Conservation (phyloP, 2,113 vertebrate species). For the Anhinga rufa region DNA sequence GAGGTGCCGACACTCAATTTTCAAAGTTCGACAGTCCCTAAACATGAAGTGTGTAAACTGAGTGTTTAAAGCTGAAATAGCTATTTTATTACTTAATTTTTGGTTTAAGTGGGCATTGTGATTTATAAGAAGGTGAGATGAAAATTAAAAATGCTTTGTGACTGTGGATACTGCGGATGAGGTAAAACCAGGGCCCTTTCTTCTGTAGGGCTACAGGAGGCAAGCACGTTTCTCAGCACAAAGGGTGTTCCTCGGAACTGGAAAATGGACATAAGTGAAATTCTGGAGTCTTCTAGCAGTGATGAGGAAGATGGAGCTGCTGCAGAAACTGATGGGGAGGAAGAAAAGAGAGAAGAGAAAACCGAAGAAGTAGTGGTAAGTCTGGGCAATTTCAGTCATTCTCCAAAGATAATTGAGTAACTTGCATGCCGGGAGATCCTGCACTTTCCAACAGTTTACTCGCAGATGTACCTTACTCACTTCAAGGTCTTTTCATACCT, state of each 20-base stretch:
- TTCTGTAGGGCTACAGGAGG: conserved; percentile 80
- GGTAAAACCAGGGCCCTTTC: conserved; percentile 29
- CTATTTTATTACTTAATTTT: neutral
- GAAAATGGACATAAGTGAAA: conserved; percentile 98
- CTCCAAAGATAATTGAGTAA: neutral
- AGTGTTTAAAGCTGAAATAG: neutral
- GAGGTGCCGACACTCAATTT: neutral
- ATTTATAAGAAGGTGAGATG: neutral
- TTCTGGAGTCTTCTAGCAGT: conserved; percentile 94
- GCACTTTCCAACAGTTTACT: neutral
- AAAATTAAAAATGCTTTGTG: neutral
- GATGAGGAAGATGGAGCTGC: conserved; percentile 85
- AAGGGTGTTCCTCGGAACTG: conserved; percentile 83
- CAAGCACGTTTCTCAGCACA: conserved; percentile 76
- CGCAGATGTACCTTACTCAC: neutral
- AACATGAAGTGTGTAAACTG: neutral
- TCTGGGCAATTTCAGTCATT: neutral
- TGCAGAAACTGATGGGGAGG: conserved; percentile 80
- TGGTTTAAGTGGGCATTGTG: neutral
- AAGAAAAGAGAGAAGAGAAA: conserved; percentile 74
- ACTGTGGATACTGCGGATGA: neutral
- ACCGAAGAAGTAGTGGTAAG: conserved; percentile 75
- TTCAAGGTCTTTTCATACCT: neutral
- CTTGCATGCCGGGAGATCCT: neutral
- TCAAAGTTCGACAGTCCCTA: neutral